phyloP scores from a whole-genome alignment of 2,797 vertebrate genomes.

The Nannoperca australis region DNA sequence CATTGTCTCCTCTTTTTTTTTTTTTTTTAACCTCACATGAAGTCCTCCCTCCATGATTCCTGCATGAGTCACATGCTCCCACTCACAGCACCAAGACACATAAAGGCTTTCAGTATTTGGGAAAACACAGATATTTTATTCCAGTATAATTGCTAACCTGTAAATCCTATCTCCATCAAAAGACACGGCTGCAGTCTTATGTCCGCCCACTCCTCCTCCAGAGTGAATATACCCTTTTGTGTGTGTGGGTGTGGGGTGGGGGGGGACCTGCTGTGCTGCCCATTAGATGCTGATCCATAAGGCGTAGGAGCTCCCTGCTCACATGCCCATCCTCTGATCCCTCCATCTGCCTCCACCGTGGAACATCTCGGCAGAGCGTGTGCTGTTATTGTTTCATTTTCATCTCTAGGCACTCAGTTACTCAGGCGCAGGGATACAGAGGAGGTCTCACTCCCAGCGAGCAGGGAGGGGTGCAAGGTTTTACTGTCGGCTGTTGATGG shows the following conservation, averaged over 20 bases:
- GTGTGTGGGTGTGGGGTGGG: conserved; percentile 1
- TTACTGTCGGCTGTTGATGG: conserved; percentile 22
- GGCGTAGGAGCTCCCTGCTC: conserved; percentile 75
- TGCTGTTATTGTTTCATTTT: conserved; percentile 55
- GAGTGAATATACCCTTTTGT: conserved; percentile 56
- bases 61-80: conserved; percentile 58
- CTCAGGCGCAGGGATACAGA: conserved; percentile 46
- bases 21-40: conserved; percentile 21
- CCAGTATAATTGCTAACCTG: conserved; percentile 49
- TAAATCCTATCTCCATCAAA: conserved; percentile 66
- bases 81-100: conserved; percentile 26
- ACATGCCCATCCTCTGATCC: conserved; percentile 67
- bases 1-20: conserved; percentile 25
- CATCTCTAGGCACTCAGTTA: conserved; percentile 50
- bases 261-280: conserved; percentile 69
- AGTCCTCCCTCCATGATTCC: conserved; percentile 15
- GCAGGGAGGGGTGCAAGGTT: conserved; percentile 36
- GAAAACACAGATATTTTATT: conserved; percentile 46
- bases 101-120: conserved; percentile 35
- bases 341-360: conserved; percentile 69
- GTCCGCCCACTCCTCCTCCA: conserved; percentile 75
- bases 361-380: conserved; percentile 60
- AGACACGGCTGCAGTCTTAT: conserved; percentile 68
- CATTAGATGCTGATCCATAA: conserved; percentile 79
- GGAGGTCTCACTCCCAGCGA: conserved; percentile 31